These are phyloP conservation scores for Sakesphorus luctuosus DNA, from an alignment of 2,113 vertebrate species.

Conservation along the genomic window DNA sequence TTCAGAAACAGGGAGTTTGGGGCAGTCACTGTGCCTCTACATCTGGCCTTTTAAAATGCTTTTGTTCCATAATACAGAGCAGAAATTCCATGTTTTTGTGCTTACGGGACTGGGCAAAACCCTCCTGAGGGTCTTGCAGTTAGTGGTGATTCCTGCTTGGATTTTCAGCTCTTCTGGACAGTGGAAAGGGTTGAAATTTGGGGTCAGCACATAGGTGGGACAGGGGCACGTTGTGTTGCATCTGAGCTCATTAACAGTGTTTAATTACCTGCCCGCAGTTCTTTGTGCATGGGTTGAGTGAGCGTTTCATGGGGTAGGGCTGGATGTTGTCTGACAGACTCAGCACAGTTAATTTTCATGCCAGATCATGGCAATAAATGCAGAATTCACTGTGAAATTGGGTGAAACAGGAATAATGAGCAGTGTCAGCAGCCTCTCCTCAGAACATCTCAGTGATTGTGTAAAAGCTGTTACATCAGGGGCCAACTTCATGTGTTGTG, in stretches of 20 bases:
- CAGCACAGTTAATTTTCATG: not conserved
- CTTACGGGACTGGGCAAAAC: not conserved
- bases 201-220: not conserved
- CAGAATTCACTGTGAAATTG: not conserved
- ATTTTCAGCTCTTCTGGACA: not conserved
- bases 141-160: not conserved
- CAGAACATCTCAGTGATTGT: not conserved
- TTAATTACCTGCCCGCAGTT: too few species aligned
- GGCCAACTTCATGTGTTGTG: not conserved
- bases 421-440: not conserved
- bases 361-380: not conserved
- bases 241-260: not conserved
- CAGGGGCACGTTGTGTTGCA: not conserved
- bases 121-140: not conserved
- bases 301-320: not conserved
- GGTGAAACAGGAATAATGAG: not conserved
- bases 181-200: not conserved
- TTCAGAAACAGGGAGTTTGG: conserved; percentile 73
- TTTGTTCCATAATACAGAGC: conserved; percentile 19
- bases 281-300: not conserved
- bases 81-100: conserved; percentile 9
- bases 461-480: not conserved
- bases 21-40: conserved; percentile 43
- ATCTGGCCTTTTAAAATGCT: conserved; percentile 53
- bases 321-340: not conserved